A percentile compares a stretch with the other conserved stretches of the same genome.
phyloP scores from a whole-genome alignment of 2,888 invertebrate genomes.

The Drosophila quinaria region DNA sequence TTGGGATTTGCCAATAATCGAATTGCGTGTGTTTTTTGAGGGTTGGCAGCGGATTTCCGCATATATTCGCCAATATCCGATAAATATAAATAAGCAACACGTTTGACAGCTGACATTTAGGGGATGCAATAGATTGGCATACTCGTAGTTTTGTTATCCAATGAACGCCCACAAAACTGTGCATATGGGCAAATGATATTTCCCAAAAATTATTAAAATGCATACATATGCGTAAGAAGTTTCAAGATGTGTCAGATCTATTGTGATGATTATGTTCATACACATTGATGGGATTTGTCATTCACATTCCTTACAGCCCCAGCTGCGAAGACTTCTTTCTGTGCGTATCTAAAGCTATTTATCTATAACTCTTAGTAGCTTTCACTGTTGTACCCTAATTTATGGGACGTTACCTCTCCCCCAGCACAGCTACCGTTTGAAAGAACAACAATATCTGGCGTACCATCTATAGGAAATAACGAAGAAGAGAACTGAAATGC shows the following conservation, averaged over 20 bases:
- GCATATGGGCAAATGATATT: conserved; percentile 19
- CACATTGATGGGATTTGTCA: conserved; percentile 56
- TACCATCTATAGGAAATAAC: conserved; percentile 17
- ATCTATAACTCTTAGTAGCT: conserved; percentile 54
- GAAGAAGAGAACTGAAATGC: not conserved
- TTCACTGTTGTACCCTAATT: conserved; percentile 57
- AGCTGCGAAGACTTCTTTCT: conserved; percentile 37
- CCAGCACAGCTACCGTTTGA: conserved; percentile 62
- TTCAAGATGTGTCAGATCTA: conserved; percentile 28
- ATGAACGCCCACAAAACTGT: conserved; percentile 49
- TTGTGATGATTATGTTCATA: conserved; percentile 29
- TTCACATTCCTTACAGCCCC: conserved; percentile 34
- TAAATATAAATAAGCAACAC: conserved; percentile 68
- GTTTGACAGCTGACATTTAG: conserved; percentile 53
- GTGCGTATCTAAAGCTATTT: conserved; percentile 11
- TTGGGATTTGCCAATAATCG: conserved; percentile 50
- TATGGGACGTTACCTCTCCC: conserved; percentile 24
- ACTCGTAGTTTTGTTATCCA: conserved; percentile 23
- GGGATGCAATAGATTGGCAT: conserved; percentile 50
- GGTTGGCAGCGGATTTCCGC: conserved; percentile 76
- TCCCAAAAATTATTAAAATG: conserved; percentile 30
- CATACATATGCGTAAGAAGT: conserved; percentile 33
- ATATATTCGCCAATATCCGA: conserved; percentile 58
- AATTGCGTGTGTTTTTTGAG: conserved; percentile 54
- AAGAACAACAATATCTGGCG: conserved; percentile 37